These are phyloP conservation scores for Eupithecia abbreviata DNA, from an alignment of 2,888 invertebrate species.

Conservation along the genomic window DNA sequence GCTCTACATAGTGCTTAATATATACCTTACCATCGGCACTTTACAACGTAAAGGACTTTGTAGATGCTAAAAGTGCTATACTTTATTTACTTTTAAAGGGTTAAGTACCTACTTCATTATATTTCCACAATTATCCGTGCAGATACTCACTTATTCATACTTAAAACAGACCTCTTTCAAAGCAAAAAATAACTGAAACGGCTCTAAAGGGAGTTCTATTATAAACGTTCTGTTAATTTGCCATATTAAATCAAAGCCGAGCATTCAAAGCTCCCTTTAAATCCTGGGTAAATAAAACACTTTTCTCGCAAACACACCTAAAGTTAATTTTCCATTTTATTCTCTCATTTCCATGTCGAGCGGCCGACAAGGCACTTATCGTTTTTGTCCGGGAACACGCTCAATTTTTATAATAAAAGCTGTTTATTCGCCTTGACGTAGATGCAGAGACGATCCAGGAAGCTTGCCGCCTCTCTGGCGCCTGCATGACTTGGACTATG, in stretches of 20 bases:
- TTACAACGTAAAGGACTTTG: neutral
- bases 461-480: slow-evolving; percentile 15
- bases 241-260: slow-evolving; percentile 32
- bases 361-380: slow-evolving; percentile 52
- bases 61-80: neutral
- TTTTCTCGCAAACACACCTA: slow-evolving; percentile 45
- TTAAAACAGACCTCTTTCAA: neutral
- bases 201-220: neutral
- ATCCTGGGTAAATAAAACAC: slow-evolving; percentile 46
- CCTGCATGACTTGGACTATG: slow-evolving; percentile 22
- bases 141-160: neutral
- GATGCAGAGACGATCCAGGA: slow-evolving; percentile 47
- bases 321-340: slow-evolving; percentile 59
- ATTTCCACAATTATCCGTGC: neutral
- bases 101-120: neutral
- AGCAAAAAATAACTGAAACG: neutral
- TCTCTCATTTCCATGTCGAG: slow-evolving; percentile 59
- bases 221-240: slow-evolving; percentile 23
- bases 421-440: slow-evolving; percentile 59
- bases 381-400: slow-evolving; percentile 48
- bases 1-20: no score
- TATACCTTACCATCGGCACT: no score
- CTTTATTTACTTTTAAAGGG: neutral
- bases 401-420: slow-evolving; percentile 73
- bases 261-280: slow-evolving; percentile 33